These are phyloP conservation scores for Pipistrellus nathusii DNA, from an alignment of 2,797 vertebrate genomes.

Conservation along the genomic window DNA sequence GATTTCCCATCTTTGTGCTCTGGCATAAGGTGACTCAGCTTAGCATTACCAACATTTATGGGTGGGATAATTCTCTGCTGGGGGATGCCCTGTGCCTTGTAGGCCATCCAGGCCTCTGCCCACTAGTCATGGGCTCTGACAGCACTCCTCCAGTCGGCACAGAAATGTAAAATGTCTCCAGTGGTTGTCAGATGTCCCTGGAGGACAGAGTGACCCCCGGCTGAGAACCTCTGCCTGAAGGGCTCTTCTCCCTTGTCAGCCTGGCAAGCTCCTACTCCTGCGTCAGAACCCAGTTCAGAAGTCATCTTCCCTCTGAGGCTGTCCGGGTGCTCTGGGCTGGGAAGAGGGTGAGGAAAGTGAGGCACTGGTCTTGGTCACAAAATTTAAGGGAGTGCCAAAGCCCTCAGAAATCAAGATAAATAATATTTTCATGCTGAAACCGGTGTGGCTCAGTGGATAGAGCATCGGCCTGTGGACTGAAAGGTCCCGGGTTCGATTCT, in stretches of 20 bases:
- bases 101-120: neutral
- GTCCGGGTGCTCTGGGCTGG: neutral
- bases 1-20: neutral
- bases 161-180: neutral
- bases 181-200: neutral
- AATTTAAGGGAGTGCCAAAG: neutral
- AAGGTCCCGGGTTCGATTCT: too few relatives aligned
- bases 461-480: too few relatives aligned
- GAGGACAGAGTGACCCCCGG: neutral
- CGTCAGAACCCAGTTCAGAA: neutral
- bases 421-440: neutral
- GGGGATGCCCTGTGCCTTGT: neutral
- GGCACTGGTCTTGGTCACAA: neutral
- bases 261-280: neutral
- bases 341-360: neutral
- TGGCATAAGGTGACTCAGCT: rapidly evolving
- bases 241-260: neutral
- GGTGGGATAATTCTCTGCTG: neutral
- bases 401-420: neutral
- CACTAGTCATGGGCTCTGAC: neutral
- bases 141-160: neutral
- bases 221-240: neutral
- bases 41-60: rapidly evolving
- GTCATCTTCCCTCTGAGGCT: neutral
- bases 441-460: too few relatives aligned